Base-by-base conservation (phyloP, 2,797 vertebrate species). In the Lutjanus campechanus region DNA sequence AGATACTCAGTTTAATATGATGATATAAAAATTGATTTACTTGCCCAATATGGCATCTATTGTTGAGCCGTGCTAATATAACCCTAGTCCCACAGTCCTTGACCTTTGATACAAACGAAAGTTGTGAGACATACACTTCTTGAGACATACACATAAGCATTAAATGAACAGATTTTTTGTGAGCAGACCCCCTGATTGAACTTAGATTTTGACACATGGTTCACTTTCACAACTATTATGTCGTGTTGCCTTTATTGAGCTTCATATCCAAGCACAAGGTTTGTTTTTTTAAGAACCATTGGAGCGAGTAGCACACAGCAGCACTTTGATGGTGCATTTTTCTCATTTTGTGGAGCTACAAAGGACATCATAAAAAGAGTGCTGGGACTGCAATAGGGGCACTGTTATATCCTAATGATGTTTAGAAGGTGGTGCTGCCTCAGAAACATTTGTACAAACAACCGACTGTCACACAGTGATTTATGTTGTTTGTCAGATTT, bases 401-500 rank as follows among this genome's bases (percentile, higher is more conserved):
- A 2, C 64, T 43, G 54, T 62, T 22, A 62, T 17, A 15, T 50
- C 59, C 43, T 60, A 43, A 55, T 70, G 56, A 69, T 73, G 51
- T 63, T 77, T 19, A 36, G 54, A 77, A 62, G 50, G 41, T 71
- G 58, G 20, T 11, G 8, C 22, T 54, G 67, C 47, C 69, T 68
- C 64, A 56, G 53, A 62, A 73, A 76, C 60, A 36, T 73, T 71
- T 69, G 58, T 16, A 54, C 69, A 81, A 82, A 80, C 19, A 81
- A n/a, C 11, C 19, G 1, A 56, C 49, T 72, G 54, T 58, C 53
- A 46, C 67, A 49, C 61, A 60, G 51, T 58, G 74, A 68, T 72
- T 81, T 70, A 56, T 56, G 43, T 56, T 83, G 77, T 80, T 84
- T 77, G 64, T 81, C 64, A 54, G 58, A 63, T 74, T 73, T 74